A percentile compares a stretch with the other conserved stretches of the same genome.
Evolutionary conservation across 2,113 vertebrate genomes (phyloP).

Genomic region (Aspidoscelis tigris): DNA sequence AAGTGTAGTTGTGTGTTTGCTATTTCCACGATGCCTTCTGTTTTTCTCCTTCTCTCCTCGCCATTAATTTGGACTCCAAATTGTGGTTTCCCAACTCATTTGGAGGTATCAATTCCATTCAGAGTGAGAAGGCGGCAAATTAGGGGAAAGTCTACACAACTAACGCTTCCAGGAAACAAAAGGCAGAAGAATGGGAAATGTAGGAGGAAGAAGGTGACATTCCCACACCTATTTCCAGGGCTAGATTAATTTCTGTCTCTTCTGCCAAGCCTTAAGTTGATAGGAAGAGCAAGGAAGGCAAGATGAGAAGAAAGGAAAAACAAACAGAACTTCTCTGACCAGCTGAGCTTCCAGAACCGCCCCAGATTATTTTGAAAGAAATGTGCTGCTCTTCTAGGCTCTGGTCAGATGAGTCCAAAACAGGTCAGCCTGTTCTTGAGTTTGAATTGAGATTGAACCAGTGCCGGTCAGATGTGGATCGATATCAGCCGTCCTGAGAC

Average conservation of each 20-base stretch:
- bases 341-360: constrained; percentile 21
- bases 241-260: constrained; percentile 49
- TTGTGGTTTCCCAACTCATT: not conserved
- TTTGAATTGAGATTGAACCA: too few relatives aligned
- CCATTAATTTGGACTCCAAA: constrained; percentile 26
- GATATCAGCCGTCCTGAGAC: too few relatives aligned
- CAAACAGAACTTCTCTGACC: constrained; percentile 5
- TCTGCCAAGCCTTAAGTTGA: constrained; percentile 15
- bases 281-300: not conserved
- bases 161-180: constrained; percentile 4
- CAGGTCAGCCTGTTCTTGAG: too few relatives aligned
- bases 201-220: constrained; percentile 20
- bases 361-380: constrained; percentile 37
- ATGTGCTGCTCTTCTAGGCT: not conserved
- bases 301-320: not conserved
- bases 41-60: constrained; percentile 3
- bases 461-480: too few relatives aligned
- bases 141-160: constrained; percentile 13
- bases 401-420: too few relatives aligned
- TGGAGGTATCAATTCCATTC: constrained; percentile 7
- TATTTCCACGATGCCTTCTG: not conserved
- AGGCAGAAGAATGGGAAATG: constrained; percentile 49
- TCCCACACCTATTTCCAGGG: constrained; percentile 40
- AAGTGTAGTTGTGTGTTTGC: not conserved
- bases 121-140: not conserved